Conservation (phyloP, 2,113 vertebrate species). For the Oryzias curvinotus region DNA sequence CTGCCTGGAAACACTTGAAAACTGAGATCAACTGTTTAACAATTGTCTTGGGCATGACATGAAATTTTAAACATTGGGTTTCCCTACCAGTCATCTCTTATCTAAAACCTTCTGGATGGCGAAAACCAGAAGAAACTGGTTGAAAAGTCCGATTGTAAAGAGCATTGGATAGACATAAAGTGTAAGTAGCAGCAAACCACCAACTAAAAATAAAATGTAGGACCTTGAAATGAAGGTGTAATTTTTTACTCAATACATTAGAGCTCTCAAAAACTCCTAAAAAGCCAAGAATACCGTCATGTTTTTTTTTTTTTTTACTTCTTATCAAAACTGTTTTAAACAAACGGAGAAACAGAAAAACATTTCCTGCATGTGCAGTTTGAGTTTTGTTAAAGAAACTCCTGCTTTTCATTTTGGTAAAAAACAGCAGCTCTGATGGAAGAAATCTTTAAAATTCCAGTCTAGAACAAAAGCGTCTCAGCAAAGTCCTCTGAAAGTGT, state of each 20-base stretch:
- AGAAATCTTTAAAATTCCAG: conserved; percentile 43
- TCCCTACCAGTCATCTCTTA: background rate
- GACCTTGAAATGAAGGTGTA: conserved; percentile 9
- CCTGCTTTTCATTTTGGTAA: conserved; percentile 22
- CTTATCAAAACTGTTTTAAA: too few species aligned
- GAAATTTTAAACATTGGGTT: conserved; percentile 3
- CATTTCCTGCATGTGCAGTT: conserved; percentile 6
- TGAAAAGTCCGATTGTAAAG: conserved; percentile 7
- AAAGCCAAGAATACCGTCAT: background rate
- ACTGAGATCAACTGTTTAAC: background rate
- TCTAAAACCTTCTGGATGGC: conserved; percentile 3
- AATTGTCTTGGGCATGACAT: background rate
- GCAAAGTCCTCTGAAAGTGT: conserved; percentile 53
- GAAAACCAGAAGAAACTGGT: background rate
- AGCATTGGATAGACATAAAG: background rate
- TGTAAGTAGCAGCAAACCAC: background rate
- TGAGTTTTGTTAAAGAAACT: background rate
- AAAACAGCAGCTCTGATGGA: conserved; percentile 48
- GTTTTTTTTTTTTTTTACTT: background rate
- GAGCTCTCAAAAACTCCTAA: conserved; percentile 8
- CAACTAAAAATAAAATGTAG: conserved; percentile 1
- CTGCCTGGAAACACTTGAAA: background rate
- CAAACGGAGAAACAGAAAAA: too few species aligned
- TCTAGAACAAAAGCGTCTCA: conserved; percentile 46
- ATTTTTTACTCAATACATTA: background rate